phyloP scores from a whole-genome alignment of 2,113 vertebrate genomes.

The Tetrao urogallus region DNA sequence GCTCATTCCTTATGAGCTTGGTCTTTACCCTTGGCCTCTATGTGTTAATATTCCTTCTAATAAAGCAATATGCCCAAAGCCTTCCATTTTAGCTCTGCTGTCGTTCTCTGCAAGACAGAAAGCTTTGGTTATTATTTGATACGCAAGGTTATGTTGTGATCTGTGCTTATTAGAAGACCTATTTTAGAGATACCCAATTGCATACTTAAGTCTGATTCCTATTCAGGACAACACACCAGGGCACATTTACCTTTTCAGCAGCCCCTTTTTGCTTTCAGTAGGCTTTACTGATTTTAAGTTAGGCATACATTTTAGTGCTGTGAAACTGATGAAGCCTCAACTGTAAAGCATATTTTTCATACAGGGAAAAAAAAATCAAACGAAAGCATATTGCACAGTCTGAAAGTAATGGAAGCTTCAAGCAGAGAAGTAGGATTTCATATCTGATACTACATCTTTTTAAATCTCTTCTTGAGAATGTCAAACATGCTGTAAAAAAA shows the following conservation, averaged over 20 bases:
- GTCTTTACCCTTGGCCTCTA: conserved; percentile 35
- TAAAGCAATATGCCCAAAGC: conserved; percentile 40
- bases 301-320: background rate
- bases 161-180: background rate
- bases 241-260: conserved; percentile 1
- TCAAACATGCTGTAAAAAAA: background rate
- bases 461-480: background rate
- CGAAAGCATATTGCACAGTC: background rate
- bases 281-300: background rate
- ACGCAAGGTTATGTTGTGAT: background rate
- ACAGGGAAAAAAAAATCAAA: background rate
- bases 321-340: background rate
- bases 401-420: conserved; percentile 23
- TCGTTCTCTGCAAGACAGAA: background rate
- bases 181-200: conserved; percentile 1
- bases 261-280: background rate
- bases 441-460: background rate
- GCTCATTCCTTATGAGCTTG: conserved; percentile 49
- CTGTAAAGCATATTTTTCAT: background rate
- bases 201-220: background rate
- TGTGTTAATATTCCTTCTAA: conserved; percentile 43
- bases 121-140: conserved; percentile 6
- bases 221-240: background rate
- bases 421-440: conserved; percentile 3
- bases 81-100: conserved; percentile 10